Base-by-base conservation (phyloP, 2,797 vertebrate species). In the Halcyon chelicuti region DNA sequence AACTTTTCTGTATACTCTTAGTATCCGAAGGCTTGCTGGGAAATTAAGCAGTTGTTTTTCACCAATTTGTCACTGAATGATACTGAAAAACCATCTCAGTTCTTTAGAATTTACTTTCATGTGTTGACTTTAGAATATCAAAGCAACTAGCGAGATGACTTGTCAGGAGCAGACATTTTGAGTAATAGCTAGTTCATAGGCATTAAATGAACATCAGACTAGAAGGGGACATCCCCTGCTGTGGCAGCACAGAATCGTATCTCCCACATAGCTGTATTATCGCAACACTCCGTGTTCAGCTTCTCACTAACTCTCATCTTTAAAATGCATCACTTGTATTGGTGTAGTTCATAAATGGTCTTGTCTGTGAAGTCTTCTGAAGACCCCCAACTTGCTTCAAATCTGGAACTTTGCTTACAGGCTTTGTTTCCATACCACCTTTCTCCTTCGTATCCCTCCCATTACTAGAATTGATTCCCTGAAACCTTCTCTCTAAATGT, bases 61-160 rank as follows among this genome's bases (percentile, higher is more conserved):
- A 65, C n/a, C n/a, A 22, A 31, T 60, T 90, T 40, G 5, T 75
- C 13, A 14, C 19, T 94, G 35, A 29, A 31, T 81, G 52, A 57
- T 94, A 66, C 55, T 60, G 82, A 58, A 86, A 83, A 77, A 49
- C 0, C 14, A 65, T 20, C 39, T 70, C 19, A 52, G 10, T 95
- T 95, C 52, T 90, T 90, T 0, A 78, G 70, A 92, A 90, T 5
- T 86, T 2, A 33, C 61, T 84, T 74, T 76, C 13, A 52, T 67
- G 14, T 9, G 42, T 54, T 90, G 62, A 88, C 35, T 81, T 78
- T 1, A 76, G n/a, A 66, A 12, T 93, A 88, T 33, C 51, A 91
- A 78, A 79, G 82, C 42, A 82, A 19, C 72, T 93, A 86, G 35
- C 60, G 82, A 94, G 70, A 88, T 96, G 95, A 90, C 76, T 96